phyloP scores from a whole-genome alignment of 2,888 invertebrate genomes.

The Agrotis exclamationis region DNA sequence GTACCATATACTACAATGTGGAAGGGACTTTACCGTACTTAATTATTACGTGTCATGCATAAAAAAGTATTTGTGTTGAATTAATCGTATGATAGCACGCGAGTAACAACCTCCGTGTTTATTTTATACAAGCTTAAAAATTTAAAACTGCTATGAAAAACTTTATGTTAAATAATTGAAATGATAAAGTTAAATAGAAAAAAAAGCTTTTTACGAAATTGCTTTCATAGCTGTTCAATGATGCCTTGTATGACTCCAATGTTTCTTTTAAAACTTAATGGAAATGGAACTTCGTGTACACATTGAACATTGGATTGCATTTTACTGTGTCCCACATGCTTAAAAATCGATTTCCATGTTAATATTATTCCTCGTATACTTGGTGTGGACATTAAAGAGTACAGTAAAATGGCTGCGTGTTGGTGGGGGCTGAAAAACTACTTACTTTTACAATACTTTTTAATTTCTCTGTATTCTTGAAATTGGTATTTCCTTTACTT shows the following conservation, averaged over 20 bases:
- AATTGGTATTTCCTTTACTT: not conserved
- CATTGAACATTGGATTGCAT: constrained; percentile 24
- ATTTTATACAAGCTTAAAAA: constrained; percentile 1
- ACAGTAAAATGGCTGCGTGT: constrained; percentile 19
- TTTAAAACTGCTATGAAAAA: not conserved
- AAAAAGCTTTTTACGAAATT: constrained; percentile 31
- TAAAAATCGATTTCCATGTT: constrained; percentile 24
- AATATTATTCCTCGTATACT: constrained; percentile 16
- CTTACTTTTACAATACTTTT: not conserved
- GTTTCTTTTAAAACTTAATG: not conserved
- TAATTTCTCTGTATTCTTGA: constrained; percentile 8
- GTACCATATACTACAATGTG: constrained; percentile 8
- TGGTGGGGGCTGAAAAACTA: constrained; percentile 15
- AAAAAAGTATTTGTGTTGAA: constrained; percentile 60
- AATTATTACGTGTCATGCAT: constrained; percentile 70
- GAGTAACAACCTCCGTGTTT: constrained; percentile 32
- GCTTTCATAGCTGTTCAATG: constrained; percentile 11
- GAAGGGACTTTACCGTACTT: constrained; percentile 43
- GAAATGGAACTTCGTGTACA: constrained; percentile 20
- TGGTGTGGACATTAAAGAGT: constrained; percentile 13
- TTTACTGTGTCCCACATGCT: not conserved
- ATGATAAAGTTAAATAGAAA: constrained; percentile 3
- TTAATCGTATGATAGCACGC: constrained; percentile 67
- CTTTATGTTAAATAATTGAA: constrained; percentile 13
- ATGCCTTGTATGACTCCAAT: not conserved